A percentile compares a stretch with the other conserved stretches of the same genome.
Evolutionary conservation across 2,888 invertebrate species (phyloP).

Genomic region (Helleia helle): DNA sequence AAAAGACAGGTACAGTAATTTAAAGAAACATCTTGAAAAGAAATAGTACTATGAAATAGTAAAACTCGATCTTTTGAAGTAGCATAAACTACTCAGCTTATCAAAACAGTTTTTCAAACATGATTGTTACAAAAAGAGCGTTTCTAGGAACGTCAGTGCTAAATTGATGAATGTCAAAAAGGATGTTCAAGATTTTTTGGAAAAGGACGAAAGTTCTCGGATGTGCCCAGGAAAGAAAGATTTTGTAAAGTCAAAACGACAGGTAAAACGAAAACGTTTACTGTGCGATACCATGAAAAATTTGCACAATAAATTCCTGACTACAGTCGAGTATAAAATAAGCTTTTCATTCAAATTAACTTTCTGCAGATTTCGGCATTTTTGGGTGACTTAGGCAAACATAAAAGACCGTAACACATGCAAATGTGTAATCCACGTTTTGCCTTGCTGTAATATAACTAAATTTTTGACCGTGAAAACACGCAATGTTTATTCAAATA

Average conservation of each 20-base stretch:
- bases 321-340: neutral
- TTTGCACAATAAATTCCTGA: constrained; percentile 18
- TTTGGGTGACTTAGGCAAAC: neutral
- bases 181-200: constrained; percentile 18
- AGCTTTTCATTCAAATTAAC: neutral
- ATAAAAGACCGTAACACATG: neutral
- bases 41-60: constrained; percentile 17
- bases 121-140: neutral
- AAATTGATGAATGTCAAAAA: constrained; percentile 16
- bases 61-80: constrained; percentile 17
- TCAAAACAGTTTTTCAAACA: no score
- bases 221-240: constrained; percentile 22
- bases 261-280: constrained; percentile 19
- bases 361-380: neutral
- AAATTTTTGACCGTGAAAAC: neutral
- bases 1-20: no score
- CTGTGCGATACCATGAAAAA: constrained; percentile 17
- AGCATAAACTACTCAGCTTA: constrained; percentile 12
- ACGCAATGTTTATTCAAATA: neutral
- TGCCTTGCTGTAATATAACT: neutral
- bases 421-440: neutral
- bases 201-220: constrained; percentile 22
- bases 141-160: constrained; percentile 12
- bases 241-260: constrained; percentile 17
- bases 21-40: constrained; percentile 17